phyloP scores from a whole-genome alignment of 2,113 vertebrate species.

The Tylochromis polylepis region DNA sequence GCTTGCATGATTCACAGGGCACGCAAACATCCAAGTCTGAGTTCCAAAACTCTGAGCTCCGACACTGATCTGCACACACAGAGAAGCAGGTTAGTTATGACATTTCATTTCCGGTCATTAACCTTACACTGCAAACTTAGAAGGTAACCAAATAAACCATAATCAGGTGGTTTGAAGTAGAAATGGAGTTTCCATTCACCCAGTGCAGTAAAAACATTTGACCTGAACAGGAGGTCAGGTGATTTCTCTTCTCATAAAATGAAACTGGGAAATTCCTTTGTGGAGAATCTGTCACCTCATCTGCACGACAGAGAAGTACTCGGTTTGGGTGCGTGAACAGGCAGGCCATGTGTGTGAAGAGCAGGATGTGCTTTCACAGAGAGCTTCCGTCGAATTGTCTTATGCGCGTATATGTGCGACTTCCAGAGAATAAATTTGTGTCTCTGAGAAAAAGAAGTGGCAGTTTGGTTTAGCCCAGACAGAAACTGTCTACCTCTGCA shows the following conservation, averaged over 20 bases:
- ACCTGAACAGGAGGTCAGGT: neutral
- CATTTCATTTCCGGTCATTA: neutral
- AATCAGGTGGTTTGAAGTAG: neutral
- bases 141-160: neutral
- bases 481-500: neutral
- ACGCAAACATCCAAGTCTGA: conserved; percentile 64
- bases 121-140: neutral
- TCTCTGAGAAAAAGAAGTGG: neutral
- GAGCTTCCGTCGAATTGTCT: conserved; percentile 39
- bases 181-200: neutral
- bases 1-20: conserved; percentile 65
- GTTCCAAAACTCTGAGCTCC: conserved; percentile 67
- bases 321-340: neutral
- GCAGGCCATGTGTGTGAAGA: neutral
- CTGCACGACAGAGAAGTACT: neutral
- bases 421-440: conserved; percentile 35
- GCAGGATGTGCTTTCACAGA: conserved; percentile 37
- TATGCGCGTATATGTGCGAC: neutral
- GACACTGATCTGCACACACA: conserved; percentile 60
- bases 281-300: neutral
- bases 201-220: neutral
- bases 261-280: conserved; percentile 53
- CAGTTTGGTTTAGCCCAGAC: neutral
- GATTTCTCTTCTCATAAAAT: conserved; percentile 28
- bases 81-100: neutral